Conservation (phyloP, 2,797 vertebrate species). For the Melanotaenia trifasciata region DNA sequence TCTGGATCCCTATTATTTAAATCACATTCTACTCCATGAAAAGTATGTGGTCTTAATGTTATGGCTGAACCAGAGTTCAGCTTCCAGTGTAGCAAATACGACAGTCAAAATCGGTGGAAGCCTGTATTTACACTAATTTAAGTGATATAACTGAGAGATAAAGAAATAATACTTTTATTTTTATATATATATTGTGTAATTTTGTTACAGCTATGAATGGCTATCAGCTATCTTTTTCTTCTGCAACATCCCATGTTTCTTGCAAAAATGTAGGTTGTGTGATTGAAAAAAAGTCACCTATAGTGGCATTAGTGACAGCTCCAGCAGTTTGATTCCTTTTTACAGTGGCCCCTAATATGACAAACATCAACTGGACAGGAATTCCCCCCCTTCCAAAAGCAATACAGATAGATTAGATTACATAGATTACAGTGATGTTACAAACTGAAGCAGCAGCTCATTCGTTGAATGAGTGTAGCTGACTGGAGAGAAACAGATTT, state of each 20-base stretch:
- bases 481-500: background rate
- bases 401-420: too few species aligned
- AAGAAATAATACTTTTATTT: background rate
- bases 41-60: background rate
- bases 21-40: background rate
- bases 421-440: background rate
- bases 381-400: background rate
- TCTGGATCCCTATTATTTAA: background rate
- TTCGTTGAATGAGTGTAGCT: background rate
- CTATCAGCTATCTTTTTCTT: background rate
- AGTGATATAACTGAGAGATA: background rate
- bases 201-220: background rate
- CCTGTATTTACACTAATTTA: background rate
- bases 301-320: background rate
- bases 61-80: background rate
- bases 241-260: background rate
- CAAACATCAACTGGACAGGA: background rate
- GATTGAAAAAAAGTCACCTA: background rate
- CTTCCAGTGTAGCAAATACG: background rate
- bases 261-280: background rate
- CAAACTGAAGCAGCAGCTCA: background rate
- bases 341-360: background rate
- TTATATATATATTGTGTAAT: background rate
- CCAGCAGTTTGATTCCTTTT: background rate
- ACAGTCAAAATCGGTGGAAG: background rate